Percentiles rank a stretch among this genome's conserved stretches.
phyloP scores from a whole-genome alignment of 2,113 vertebrate species.

The Pitta sordida region DNA sequence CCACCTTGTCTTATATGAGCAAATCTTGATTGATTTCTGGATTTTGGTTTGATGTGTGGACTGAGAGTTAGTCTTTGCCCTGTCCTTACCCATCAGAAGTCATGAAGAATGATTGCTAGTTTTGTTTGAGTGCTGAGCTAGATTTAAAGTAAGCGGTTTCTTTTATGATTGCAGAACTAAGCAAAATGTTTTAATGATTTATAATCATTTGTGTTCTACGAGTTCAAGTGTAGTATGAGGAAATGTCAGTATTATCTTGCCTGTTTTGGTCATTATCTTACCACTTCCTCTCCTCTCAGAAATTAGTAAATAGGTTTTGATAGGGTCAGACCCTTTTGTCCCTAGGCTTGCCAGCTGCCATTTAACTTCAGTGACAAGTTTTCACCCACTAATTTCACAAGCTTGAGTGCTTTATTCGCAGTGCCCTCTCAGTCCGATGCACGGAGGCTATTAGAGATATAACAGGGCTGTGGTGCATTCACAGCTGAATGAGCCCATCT shows the following conservation, averaged over 20 bases:
- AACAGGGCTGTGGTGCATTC: neutral
- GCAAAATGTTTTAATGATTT: neutral
- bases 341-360: constrained; percentile 3
- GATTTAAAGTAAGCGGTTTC: neutral
- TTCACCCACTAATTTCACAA: neutral
- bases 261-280: neutral
- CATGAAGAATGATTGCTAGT: neutral
- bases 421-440: neutral
- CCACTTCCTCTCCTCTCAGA: neutral
- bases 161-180: neutral
- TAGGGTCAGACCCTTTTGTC: neutral
- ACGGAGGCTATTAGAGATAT: neutral
- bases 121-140: neutral
- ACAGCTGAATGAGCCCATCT: constrained; percentile 38
- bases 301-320: neutral
- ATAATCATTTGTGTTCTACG: neutral
- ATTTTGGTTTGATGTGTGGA: neutral
- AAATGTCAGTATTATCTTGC: neutral
- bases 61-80: neutral
- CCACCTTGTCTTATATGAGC: neutral
- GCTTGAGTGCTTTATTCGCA: neutral
- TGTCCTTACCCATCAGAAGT: neutral
- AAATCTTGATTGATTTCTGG: neutral
- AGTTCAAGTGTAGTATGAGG: neutral
- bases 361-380: constrained; percentile 12